These are phyloP conservation scores for Cryptocephalus moraei DNA, from an alignment of 2,888 invertebrate species.

Conservation along the genomic window DNA sequence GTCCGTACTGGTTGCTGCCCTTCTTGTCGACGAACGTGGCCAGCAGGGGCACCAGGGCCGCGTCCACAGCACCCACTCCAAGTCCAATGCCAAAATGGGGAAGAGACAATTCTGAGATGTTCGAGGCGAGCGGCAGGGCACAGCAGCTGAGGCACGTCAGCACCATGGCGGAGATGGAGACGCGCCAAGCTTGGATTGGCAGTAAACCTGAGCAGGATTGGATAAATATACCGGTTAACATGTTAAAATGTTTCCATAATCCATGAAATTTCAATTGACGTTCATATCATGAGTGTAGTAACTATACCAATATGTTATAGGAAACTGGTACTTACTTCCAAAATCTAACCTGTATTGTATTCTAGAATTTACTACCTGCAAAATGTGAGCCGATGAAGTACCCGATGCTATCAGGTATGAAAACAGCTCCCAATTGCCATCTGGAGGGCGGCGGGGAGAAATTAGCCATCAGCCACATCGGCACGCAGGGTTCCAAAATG, in stretches of 20 bases:
- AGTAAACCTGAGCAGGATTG: slow-evolving; percentile 26
- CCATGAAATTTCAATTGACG: no score
- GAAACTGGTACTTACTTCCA: no score
- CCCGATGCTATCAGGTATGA: slow-evolving; percentile 76
- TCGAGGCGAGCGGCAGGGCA: slow-evolving; percentile 29
- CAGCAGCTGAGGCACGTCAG: slow-evolving; percentile 32
- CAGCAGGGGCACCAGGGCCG: slow-evolving; percentile 66
- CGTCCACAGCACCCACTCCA: slow-evolving; percentile 68
- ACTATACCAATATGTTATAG: no score
- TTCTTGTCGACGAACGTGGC: slow-evolving; percentile 59
- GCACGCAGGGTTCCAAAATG: slow-evolving; percentile 71
- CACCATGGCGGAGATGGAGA: slow-evolving; percentile 30
- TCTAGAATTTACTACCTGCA: slow-evolving; percentile 43
- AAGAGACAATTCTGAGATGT: slow-evolving; percentile 48
- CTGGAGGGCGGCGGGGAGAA: slow-evolving; percentile 55
- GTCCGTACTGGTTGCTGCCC: slow-evolving; percentile 58
- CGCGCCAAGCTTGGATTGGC: slow-evolving; percentile 31
- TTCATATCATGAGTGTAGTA: no score
- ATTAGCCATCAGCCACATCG: slow-evolving; percentile 65
- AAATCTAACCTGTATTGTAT: no score
- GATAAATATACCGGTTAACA: no score
- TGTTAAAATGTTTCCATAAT: no score
- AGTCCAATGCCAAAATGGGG: slow-evolving; percentile 71
- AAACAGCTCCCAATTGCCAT: slow-evolving; percentile 72
- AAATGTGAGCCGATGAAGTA: slow-evolving; percentile 75